phyloP scores from a whole-genome alignment of 1,140 invertebrate genomes.

The Micrasema longulum region DNA sequence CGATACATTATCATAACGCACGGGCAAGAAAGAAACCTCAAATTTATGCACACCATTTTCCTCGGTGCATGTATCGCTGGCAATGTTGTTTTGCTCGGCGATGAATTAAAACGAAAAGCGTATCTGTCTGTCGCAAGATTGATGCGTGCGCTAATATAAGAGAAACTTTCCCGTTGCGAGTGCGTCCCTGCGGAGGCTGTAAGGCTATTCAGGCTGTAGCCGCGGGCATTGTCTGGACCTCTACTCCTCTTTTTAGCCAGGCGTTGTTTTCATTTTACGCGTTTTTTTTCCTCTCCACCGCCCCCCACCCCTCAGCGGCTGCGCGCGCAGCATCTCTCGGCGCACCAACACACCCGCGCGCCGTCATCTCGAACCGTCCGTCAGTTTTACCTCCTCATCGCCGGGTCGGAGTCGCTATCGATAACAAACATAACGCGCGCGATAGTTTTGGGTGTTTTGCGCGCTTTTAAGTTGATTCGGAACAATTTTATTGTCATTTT shows the following conservation, averaged over 20 bases:
- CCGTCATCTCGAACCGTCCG: conserved; percentile 8
- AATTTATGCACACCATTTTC: not conserved
- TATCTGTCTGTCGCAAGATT: conserved; percentile 11
- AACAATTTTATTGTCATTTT: conserved; percentile 29
- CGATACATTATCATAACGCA: conserved; percentile 12
- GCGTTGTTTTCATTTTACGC: conserved; percentile 50
- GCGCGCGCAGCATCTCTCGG: conserved; percentile 37
- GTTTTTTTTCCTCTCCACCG: conserved; percentile 36
- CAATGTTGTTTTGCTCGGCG: too few species aligned
- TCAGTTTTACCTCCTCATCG: conserved; percentile 36
- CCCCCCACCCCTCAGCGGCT: conserved; percentile 10
- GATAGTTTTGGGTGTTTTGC: conserved; percentile 31
- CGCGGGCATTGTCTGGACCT: conserved; percentile 49
- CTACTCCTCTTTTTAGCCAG: conserved; percentile 48
- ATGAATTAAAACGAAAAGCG: conserved; percentile 20
- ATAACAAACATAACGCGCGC: conserved; percentile 28
- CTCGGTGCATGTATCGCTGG: too few species aligned
- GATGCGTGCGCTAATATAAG: conserved; percentile 35
- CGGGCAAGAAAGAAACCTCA: conserved; percentile 14
- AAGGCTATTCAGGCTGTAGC: conserved; percentile 21
- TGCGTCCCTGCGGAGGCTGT: not conserved
- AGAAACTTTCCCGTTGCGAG: conserved; percentile 23
- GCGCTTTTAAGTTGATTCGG: not conserved
- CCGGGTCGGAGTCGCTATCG: conserved; percentile 29
- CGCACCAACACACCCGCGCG: conserved; percentile 33